Conservation (phyloP, 1,140 invertebrate species). For the Homalodisca vitripennis region DNA sequence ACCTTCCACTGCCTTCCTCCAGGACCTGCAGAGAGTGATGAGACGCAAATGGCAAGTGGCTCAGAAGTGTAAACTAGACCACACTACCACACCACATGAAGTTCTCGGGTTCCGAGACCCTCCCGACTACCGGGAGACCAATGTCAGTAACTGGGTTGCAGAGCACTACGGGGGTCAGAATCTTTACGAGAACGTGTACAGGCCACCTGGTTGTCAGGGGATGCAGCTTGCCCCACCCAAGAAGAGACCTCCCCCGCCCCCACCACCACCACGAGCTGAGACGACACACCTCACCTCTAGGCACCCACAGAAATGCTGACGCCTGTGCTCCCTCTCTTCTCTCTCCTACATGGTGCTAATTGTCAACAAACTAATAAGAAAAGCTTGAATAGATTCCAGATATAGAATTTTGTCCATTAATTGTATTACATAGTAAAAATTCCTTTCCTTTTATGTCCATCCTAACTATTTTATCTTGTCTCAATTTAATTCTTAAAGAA, state of each 20-base stretch:
- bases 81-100: conserved; percentile 82
- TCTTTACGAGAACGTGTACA: conserved; percentile 33
- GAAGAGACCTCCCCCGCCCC: conserved; percentile 68
- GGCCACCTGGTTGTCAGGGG: conserved; percentile 38
- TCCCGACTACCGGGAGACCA: conserved; percentile 72
- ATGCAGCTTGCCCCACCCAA: conserved; percentile 46
- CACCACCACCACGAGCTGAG: conserved; percentile 77
- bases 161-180: conserved; percentile 70
- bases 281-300: conserved; percentile 54
- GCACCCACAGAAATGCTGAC: conserved; percentile 22
- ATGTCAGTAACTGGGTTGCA: conserved; percentile 86
- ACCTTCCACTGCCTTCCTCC: conserved; percentile 69
- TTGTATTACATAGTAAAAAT: too few species aligned
- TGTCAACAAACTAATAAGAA: background rate
- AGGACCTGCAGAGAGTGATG: conserved; percentile 87
- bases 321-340: background rate
- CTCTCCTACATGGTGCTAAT: conserved; percentile 19
- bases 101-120: conserved; percentile 86
- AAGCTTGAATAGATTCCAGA: background rate
- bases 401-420: too few species aligned
- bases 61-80: conserved; percentile 77
- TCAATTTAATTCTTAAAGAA: too few species aligned
- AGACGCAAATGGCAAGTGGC: conserved; percentile 88
- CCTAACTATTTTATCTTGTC: too few species aligned
- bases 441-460: too few species aligned